Evolutionary conservation across 1,140 invertebrate genomes (phyloP), one percentile per base, ranked within the genome.

Genomic region (Ceratitis capitata): DNA sequence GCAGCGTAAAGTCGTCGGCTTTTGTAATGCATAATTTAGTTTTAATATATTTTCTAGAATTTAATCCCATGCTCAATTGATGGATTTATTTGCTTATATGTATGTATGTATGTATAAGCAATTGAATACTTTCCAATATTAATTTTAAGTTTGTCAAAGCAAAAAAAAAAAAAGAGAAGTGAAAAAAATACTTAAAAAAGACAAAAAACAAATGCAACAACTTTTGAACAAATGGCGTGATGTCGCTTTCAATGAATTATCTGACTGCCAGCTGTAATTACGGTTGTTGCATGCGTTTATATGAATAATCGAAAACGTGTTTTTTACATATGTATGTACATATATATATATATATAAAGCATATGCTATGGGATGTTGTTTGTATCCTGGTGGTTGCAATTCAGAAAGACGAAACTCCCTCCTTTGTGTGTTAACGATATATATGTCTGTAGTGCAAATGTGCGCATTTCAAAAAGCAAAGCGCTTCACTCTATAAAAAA

Each of bases 131-230:
- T 69, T n/a, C 9, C 32, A 69, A 4, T 35, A 12, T 35, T 35
- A 35, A 69, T 35, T 69, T n/a, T 35, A 69, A 69, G 61, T 69
- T 69, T 7, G 12, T 35, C 61, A 32, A 3, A 35, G 61, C 9
- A 16, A 35, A 19, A 64, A 32, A 10, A 16, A 14, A 64, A 32
- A 64, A 10, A 12, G 10, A 64, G 35, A 32, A 69, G 29, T 69
- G 35, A 69, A 69, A n/a, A n/a, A 69, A 64, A 64, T 64, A 69
- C 61, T 69, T 69, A 69, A 69, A 69, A 69, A 69, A 69, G 61
- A 69, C 61, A 69, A 69, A 69, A 69, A 69, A 35, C 9, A 32
- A 69, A 19, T n/a, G 61, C 61, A 69, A 53, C 26, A 35, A 69
- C 61, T n/a, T n/a, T n/a, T n/a, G n/a, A n/a, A 64, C 32, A 16